Evolutionary conservation across 2,797 vertebrate species (phyloP).

Genomic region (Coreius guichenoti): DNA sequence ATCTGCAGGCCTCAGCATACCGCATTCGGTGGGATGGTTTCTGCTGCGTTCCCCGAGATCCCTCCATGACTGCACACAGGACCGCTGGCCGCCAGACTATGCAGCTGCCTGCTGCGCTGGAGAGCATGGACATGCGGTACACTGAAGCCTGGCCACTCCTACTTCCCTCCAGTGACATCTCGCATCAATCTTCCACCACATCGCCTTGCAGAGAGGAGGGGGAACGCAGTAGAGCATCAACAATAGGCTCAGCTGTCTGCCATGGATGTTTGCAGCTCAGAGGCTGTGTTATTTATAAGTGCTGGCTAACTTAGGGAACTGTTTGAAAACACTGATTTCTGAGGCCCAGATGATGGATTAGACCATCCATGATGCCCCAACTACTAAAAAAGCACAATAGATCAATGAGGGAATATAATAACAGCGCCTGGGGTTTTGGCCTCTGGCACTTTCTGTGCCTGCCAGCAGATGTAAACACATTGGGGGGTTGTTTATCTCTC

Average conservation of each 20-base stretch:
- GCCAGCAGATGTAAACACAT: constrained; percentile 63
- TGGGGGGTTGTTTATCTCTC: constrained; percentile 58
- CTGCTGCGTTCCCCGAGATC: constrained; percentile 73
- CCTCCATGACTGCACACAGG: constrained; percentile 26
- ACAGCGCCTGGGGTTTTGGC: constrained; percentile 51
- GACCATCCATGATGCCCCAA: constrained; percentile 40
- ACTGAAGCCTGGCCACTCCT: constrained; percentile 75
- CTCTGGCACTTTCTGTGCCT: constrained; percentile 39
- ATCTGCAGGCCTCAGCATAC: constrained; percentile 66
- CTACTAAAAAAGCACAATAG: constrained; percentile 45
- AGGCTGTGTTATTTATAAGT: constrained; percentile 53
- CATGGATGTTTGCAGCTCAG: constrained; percentile 52
- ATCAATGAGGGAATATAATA: constrained; percentile 52
- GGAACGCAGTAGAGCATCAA: constrained; percentile 67
- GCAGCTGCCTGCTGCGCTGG: constrained; percentile 75
- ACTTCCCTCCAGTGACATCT: constrained; percentile 79
- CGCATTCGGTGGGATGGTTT: constrained; percentile 71
- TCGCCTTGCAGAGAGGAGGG: constrained; percentile 73
- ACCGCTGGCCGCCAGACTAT: constrained; percentile 71
- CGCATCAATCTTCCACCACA: constrained; percentile 80
- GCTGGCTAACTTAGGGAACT: constrained; percentile 43
- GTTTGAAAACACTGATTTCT: constrained; percentile 53
- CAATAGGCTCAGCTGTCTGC: constrained; percentile 42
- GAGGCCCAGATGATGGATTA: constrained; percentile 49
- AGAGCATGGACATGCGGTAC: constrained; percentile 76